Conservation (phyloP, 2,797 vertebrate genomes). For the Sarcoramphus papa region DNA sequence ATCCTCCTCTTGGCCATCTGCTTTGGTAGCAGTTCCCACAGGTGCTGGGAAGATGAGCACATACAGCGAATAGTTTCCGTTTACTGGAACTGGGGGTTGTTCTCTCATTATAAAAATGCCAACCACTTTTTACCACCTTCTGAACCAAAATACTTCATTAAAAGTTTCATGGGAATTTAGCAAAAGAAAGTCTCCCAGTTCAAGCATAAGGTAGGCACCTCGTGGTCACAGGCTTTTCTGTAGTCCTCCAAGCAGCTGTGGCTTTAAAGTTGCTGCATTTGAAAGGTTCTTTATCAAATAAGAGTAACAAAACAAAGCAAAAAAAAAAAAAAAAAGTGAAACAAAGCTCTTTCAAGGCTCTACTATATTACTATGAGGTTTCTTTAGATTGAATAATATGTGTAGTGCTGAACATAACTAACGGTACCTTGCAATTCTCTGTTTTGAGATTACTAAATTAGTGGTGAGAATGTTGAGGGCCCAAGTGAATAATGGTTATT, state of each 20-base stretch:
- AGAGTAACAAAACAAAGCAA: neutral
- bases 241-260: neutral
- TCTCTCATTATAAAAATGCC: neutral
- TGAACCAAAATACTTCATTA: neutral
- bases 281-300: neutral
- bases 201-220: neutral
- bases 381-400: neutral
- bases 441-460: neutral
- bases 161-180: neutral
- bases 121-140: neutral
- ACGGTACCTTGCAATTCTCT: neutral
- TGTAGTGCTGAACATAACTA: neutral
- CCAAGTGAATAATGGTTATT: neutral
- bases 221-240: neutral
- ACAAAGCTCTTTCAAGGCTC: neutral
- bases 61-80: neutral
- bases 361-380: neutral
- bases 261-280: neutral
- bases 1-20: constrained; percentile 13
- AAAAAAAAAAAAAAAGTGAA: neutral
- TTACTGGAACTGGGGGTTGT: neutral
- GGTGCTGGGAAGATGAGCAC: neutral
- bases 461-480: neutral
- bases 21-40: neutral
- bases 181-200: neutral